Evolutionary conservation across 2,797 vertebrate genomes (phyloP).

Genomic region (Labroides dimidiatus): DNA sequence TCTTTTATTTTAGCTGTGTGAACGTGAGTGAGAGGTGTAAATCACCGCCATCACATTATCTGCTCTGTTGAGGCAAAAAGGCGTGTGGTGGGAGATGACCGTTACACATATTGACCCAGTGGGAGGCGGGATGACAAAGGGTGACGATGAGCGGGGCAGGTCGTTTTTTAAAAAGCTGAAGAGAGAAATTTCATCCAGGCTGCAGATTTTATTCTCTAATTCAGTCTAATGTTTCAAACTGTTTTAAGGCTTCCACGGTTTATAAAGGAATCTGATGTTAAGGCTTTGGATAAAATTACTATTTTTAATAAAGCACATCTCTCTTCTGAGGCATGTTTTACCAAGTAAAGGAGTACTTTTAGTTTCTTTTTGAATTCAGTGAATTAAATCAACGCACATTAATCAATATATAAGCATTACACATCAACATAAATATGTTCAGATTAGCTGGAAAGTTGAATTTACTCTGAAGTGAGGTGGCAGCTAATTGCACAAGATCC

Average conservation of each 20-base stretch:
- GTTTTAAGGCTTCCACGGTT: constrained; percentile 1
- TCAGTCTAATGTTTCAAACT: not conserved
- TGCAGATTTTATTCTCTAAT: constrained; percentile 27
- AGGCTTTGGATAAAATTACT: not conserved
- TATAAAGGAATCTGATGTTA: not conserved
- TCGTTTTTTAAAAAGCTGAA: constrained; percentile 31
- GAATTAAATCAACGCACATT: no score
- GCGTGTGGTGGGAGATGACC: constrained; percentile 53
- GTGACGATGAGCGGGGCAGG: constrained; percentile 47
- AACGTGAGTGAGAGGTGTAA: constrained; percentile 66
- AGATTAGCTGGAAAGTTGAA: no score
- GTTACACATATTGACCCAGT: constrained; percentile 51
- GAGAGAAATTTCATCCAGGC: constrained; percentile 13
- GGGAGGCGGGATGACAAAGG: constrained; percentile 46
- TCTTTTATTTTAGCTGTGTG: constrained; percentile 64
- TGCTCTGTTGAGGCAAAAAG: constrained; percentile 57
- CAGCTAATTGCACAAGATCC: no score
- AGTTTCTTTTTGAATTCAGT: no score
- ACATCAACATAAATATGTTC: no score
- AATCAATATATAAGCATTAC: no score
- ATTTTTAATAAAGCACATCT: not conserved
- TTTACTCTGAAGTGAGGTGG: no score
- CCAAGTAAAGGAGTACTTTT: no score
- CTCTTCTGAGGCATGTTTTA: no score
- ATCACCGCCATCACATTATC: constrained; percentile 69